Evolutionary conservation across 2,888 invertebrate species (phyloP).

Genomic region (Lucinisca nassula): DNA sequence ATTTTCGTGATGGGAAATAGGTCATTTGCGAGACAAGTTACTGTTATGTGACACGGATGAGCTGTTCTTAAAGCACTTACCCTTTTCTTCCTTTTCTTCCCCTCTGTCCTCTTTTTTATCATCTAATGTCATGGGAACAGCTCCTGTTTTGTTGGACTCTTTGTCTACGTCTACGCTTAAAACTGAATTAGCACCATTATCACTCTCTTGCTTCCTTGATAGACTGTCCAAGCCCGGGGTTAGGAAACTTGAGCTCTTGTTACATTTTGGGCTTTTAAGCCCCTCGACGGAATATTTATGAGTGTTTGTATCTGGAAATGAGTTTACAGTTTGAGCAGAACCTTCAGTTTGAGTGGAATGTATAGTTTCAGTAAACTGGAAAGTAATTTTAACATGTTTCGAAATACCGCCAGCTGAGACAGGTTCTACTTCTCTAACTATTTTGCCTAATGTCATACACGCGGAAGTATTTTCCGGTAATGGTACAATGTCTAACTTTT

Average conservation of each 20-base stretch:
- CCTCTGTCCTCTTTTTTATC: neutral
- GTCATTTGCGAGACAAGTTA: too few species aligned
- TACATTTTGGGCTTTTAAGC: constrained; percentile 4
- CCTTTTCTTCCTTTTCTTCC: neutral
- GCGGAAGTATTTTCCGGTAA: neutral
- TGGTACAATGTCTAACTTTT: constrained; percentile 56
- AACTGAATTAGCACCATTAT: neutral
- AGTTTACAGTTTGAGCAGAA: constrained; percentile 9
- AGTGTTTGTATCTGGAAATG: neutral
- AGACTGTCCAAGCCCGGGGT: constrained; percentile 14
- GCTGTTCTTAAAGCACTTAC: too few species aligned
- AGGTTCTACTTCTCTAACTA: constrained; percentile 33
- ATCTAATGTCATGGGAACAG: constrained; percentile 1
- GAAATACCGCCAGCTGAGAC: neutral
- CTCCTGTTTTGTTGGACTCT: neutral
- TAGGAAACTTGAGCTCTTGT: neutral
- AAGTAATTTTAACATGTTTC: neutral
- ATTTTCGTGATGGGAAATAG: too few species aligned
- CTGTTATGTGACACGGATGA: too few species aligned
- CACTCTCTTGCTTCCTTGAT: constrained; percentile 4
- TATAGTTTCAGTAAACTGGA: constrained; percentile 17
- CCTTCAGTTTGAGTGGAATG: neutral
- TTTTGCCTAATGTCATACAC: constrained; percentile 35
- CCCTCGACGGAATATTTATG: neutral
- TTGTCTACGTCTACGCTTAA: neutral